Conservation (phyloP, 1,140 invertebrate species). For the Asbolus verrucosus region DNA sequence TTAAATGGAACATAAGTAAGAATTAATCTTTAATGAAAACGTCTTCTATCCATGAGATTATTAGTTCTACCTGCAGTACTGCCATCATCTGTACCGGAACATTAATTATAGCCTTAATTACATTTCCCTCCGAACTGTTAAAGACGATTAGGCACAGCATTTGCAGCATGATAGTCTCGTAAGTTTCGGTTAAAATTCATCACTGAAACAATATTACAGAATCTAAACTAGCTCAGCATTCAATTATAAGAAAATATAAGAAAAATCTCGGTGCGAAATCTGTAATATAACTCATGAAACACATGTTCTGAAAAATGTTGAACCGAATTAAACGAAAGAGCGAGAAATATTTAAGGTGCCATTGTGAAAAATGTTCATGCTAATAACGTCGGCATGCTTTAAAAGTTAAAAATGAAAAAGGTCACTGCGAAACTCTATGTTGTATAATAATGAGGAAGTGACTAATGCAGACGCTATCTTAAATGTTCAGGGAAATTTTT, state of each 20-base stretch:
- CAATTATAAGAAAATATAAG: slow-evolving; percentile 6
- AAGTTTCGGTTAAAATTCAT: slow-evolving; percentile 38
- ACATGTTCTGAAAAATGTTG: background rate
- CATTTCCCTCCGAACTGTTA: slow-evolving; percentile 51
- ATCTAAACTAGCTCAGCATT: background rate
- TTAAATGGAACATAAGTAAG: slow-evolving; percentile 20
- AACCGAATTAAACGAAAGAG: background rate
- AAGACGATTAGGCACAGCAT: slow-evolving; percentile 41
- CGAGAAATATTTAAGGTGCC: background rate
- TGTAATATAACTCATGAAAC: slow-evolving; percentile 8
- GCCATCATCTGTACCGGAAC: slow-evolving; percentile 50
- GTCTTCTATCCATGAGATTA: slow-evolving; percentile 44
- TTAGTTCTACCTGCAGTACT: slow-evolving; percentile 49
- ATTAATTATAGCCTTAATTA: slow-evolving; percentile 54
- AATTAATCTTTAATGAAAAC: slow-evolving; percentile 44
- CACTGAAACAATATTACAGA: slow-evolving; percentile 35
- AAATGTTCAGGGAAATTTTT: too few species aligned
- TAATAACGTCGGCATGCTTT: too few species aligned
- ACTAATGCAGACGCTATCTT: too few species aligned
- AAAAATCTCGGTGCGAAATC: background rate
- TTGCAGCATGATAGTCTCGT: slow-evolving; percentile 39
- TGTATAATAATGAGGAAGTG: too few species aligned
- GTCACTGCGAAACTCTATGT: too few species aligned
- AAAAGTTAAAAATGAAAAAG: too few species aligned
- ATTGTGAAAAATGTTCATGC: background rate